Base-by-base conservation (phyloP, 2,888 invertebrate genomes). In the Tenthredo livida region DNA sequence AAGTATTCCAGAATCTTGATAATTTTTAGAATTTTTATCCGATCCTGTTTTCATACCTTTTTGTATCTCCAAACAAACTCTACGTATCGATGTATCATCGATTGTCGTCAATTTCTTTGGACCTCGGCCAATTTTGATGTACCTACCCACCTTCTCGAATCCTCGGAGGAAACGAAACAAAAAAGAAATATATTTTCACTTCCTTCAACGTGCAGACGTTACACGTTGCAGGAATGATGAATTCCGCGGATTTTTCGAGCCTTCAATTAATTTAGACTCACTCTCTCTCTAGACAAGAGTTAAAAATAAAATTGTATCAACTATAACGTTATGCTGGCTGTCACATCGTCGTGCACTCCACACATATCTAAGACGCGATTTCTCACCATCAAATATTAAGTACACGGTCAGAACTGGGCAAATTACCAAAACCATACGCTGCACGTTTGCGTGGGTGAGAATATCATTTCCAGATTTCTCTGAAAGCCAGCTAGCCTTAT, bases 341-440 rank as follows among this genome's bases (percentile, higher is more conserved):
- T 54, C 29, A 29, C 2, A 54, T n/a, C n/a, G n/a, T n/a, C n/a
- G n/a, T 54, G n/a, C 73, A 40, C 43, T 50, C 21, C 10, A 17
- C 25, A 9, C 54, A 33, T 43, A 43, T 43, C 43, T 43, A 1
- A 7, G 40, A 17, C 67, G 15, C 10, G 72, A 73, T 43, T 73
- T 12, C 43, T 73, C 29, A 29, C 40, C 21, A 17, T 21, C 72
- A 73, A 43, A 73, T 21, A 73, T 43, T 43, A 73, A 73, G 72
- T 43, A 73, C 40, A 43, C 72, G 40, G 43, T 73, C 72, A 43
- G 43, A 73, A 10, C 40, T 73, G 43, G 72, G 72, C 72, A 73
- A 15, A 43, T 40, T 43, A 73, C 72, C 72, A 73, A 73, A 21
- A 40, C 15, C 25, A 43, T 10, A 67, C 67, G 67, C 4, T 3